Conservation (phyloP, 2,888 invertebrate genomes). For the Sipha maydis region DNA sequence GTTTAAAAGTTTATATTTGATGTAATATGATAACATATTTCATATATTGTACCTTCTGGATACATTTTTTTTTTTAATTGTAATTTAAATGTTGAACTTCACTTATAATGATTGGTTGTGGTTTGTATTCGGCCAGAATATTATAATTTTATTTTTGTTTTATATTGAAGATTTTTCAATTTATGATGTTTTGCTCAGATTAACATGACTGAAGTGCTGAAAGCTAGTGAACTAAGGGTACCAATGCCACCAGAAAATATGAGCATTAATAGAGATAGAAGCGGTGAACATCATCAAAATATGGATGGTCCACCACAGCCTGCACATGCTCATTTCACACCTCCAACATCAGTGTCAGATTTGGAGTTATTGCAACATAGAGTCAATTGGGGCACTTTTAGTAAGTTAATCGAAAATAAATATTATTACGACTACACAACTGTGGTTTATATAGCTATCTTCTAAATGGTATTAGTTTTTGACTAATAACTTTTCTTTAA, state of each 20-base stretch:
- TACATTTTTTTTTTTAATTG: too few species aligned
- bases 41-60: too few species aligned
- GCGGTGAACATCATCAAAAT: conserved; percentile 60
- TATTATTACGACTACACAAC: neutral
- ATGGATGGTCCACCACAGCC: conserved; percentile 60
- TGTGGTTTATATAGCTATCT: neutral
- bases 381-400: conserved; percentile 61
- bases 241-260: conserved; percentile 62
- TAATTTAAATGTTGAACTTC: too few species aligned
- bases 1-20: too few species aligned
- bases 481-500: conserved; percentile 12
- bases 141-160: conserved; percentile 35
- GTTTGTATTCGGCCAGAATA: neutral
- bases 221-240: conserved; percentile 61
- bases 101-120: neutral
- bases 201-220: conserved; percentile 62
- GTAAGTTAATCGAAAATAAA: conserved; percentile 22
- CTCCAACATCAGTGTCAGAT: conserved; percentile 59
- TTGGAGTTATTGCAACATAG: conserved; percentile 55
- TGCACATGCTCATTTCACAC: conserved; percentile 61
- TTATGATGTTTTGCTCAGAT: conserved; percentile 61
- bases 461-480: neutral
- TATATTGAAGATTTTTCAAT: conserved; percentile 52
- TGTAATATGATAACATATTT: too few species aligned
- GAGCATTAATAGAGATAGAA: conserved; percentile 60